Evolutionary conservation across 1,140 invertebrate genomes (phyloP), one percentile per base, ranked within the genome.

Genomic region (Heliconius melpomene): DNA sequence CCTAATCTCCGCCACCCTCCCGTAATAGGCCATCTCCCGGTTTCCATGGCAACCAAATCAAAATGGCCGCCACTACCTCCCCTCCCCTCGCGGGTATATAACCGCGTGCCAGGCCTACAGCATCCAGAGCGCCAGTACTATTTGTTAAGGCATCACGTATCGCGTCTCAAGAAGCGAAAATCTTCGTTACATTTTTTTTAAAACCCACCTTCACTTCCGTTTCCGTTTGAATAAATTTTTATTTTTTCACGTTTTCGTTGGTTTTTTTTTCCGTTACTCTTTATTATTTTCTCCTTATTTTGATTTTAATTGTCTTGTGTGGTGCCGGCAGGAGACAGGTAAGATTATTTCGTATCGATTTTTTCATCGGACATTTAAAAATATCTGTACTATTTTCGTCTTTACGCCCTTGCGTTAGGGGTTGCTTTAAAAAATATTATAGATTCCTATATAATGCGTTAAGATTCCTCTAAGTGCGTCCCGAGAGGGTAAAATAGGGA

Each of bases 21-120:
- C 85, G 87, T 94, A 94, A 94, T 94, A 93, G 91, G 91, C 92
- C 92, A 93, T 94, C 92, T 94, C 92, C 92, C 90, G 82, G 91
- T 94, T 82, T 77, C 91, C 81, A 94, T 92, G 83, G 90, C 82
- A 88, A 94, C 92, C 83, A 86, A 66, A 79, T 79, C 90, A 93
- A 93, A 90, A 93, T 93, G 92, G 91, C 91, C 86, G 91, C 86
- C 76, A 20, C 82, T 84, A 86, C 88, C 87, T 85, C 82, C 87
- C 83, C 85, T 54, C 86, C 86, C 82, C 84, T 79, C 83, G 82
- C 80, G 82, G 82, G 87, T 93, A 92, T 94, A 94, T 84, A 94
- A 92, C 79, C 86, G 80, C 85, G 60, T 87, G 85, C 89, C 85
- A 71, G 81, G 80, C 83, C 83, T 23, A 52, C 50, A 74, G 46